These are phyloP conservation scores for Alosa sapidissima DNA, from an alignment of 2,797 vertebrate genomes.

Conservation along the genomic window DNA sequence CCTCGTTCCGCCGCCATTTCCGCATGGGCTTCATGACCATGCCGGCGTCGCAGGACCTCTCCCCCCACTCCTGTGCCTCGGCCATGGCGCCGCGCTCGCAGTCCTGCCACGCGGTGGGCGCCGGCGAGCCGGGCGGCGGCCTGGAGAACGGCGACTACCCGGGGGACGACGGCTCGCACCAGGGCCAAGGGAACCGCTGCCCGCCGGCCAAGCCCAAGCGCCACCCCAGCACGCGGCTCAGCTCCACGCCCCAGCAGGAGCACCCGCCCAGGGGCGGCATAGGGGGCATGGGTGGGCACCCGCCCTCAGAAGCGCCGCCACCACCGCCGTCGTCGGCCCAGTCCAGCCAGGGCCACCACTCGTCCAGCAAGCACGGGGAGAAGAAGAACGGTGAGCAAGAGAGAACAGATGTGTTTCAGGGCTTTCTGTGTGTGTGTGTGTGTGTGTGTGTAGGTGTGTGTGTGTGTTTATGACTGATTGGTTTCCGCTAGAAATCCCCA, in stretches of 20 bases:
- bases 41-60: constrained; percentile 92
- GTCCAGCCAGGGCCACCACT: constrained; percentile 50
- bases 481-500: not conserved
- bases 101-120: constrained; percentile 90
- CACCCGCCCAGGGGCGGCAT: constrained; percentile 57
- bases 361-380: constrained; percentile 69
- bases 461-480: not conserved
- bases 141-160: constrained; percentile 80
- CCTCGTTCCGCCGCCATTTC: constrained; percentile 90
- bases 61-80: constrained; percentile 86
- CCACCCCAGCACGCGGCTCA: constrained; percentile 89
- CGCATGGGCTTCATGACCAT: constrained; percentile 96
- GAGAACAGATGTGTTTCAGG: not conserved
- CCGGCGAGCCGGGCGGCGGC: constrained; percentile 66
- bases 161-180: constrained; percentile 54
- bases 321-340: constrained; percentile 60
- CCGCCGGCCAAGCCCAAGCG: constrained; percentile 87
- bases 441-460: not conserved
- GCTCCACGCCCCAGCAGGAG: constrained; percentile 72
- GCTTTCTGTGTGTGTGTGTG: not conserved
- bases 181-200: constrained; percentile 67
- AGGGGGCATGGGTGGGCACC: constrained; percentile 53
- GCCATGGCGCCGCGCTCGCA: constrained; percentile 91
- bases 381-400: constrained; percentile 70
- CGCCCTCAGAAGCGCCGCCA: constrained; percentile 64